Evolutionary conservation across 2,797 vertebrate species (phyloP).

Genomic region (Smutsia gigantea): DNA sequence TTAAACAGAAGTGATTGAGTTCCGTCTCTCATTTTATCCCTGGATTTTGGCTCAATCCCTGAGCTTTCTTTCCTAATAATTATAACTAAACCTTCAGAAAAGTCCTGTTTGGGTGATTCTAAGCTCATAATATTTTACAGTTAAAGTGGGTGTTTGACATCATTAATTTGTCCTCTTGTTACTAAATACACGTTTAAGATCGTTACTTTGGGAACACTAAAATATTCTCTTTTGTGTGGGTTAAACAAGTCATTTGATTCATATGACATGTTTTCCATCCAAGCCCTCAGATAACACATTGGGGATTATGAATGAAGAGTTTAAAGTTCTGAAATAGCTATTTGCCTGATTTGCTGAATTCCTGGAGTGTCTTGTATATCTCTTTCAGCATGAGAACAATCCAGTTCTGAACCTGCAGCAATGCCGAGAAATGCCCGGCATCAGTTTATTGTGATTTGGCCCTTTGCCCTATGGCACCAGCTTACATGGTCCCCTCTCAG

Average conservation of each 20-base stretch:
- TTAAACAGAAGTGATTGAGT: not conserved
- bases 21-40: not conserved
- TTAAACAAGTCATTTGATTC: not conserved
- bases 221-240: not conserved
- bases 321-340: not conserved
- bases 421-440: not conserved
- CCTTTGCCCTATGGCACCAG: too few species aligned
- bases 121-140: not conserved
- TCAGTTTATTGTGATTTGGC: not conserved
- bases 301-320: not conserved
- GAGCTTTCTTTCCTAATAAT: not conserved
- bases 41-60: not conserved
- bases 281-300: not conserved
- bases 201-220: not conserved
- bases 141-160: not conserved
- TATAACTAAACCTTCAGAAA: not conserved
- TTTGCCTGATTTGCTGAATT: not conserved
- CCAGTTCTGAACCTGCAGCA: not conserved
- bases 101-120: not conserved
- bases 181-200: not conserved
- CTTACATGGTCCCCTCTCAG: not conserved
- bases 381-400: not conserved
- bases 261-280: not conserved
- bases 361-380: not conserved
- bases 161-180: constrained; percentile 8